Evolutionary conservation across 2,113 vertebrate genomes (phyloP).

Genomic region (Eubucco bourcierii): DNA sequence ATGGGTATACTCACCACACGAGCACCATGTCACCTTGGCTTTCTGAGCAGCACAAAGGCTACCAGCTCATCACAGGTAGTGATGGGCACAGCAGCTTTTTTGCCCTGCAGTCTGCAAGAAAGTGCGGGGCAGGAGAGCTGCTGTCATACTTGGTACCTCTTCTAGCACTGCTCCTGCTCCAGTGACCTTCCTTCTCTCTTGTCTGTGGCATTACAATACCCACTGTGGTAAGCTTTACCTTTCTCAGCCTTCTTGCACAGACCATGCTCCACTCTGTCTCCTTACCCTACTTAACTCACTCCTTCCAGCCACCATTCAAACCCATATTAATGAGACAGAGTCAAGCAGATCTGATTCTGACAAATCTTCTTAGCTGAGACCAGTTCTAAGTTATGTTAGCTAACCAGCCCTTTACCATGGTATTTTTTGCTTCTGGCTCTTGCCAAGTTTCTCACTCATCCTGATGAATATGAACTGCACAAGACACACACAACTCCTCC

Average conservation of each 20-base stretch:
- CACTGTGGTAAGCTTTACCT: neutral
- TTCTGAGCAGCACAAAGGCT: neutral
- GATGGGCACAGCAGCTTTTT: neutral
- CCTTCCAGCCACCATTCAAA: neutral
- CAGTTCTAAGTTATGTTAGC: neutral
- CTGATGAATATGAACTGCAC: neutral
- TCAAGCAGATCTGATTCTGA: neutral
- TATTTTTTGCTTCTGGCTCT: neutral
- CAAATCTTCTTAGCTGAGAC: neutral
- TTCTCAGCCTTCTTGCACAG: neutral
- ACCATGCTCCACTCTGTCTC: neutral
- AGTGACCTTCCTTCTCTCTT: neutral
- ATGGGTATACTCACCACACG: rapidly evolving
- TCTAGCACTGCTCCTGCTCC: neutral
- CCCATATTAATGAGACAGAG: neutral
- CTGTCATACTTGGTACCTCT: neutral
- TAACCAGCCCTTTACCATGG: neutral
- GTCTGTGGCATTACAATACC: neutral
- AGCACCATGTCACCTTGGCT: neutral
- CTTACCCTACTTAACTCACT: neutral
- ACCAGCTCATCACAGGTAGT: neutral
- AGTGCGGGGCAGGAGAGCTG: neutral
- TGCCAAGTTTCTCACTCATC: neutral
- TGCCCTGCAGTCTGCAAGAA: neutral
- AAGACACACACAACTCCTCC: neutral